Conservation (phyloP, 2,888 invertebrate genomes). For the Allophyes oxyacanthae region DNA sequence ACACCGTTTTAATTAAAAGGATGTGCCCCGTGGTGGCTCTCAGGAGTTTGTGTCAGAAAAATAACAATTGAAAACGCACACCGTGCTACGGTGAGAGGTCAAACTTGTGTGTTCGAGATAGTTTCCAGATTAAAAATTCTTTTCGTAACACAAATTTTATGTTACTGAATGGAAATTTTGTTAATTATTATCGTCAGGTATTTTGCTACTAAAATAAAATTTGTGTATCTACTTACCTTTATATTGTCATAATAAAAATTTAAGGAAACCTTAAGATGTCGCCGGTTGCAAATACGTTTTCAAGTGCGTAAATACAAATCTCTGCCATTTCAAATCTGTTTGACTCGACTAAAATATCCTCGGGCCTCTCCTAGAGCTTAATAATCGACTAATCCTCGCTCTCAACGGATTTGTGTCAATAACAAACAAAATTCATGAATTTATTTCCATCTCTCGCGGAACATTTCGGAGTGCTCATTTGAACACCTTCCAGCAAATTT, state of each 20-base stretch:
- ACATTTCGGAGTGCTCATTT: conserved; percentile 37
- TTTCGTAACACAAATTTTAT: background rate
- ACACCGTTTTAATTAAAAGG: conserved; percentile 59
- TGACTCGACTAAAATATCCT: conserved; percentile 22
- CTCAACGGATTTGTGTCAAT: conserved; percentile 40
- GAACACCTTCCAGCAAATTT: conserved; percentile 46
- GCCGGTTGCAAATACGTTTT: conserved; percentile 4
- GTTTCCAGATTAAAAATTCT: conserved; percentile 40
- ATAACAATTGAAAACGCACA: conserved; percentile 42
- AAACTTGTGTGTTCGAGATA: conserved; percentile 23
- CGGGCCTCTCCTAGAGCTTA: conserved; percentile 24
- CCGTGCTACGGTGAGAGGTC: conserved; percentile 18
- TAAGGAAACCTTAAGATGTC: too few species aligned
- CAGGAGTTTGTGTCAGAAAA: conserved; percentile 49
- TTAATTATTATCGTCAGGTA: too few species aligned
- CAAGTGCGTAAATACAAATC: conserved; percentile 35
- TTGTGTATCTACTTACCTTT: too few species aligned
- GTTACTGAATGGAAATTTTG: background rate
- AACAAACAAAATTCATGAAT: conserved; percentile 52
- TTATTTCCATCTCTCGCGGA: conserved; percentile 35
- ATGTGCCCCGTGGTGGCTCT: conserved; percentile 45
- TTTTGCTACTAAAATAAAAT: too few species aligned
- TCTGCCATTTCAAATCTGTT: conserved; percentile 2
- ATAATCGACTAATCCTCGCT: conserved; percentile 41
- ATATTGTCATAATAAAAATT: too few species aligned